phyloP scores from a whole-genome alignment of 1,140 invertebrate genomes.

The Cyphomyrmex costatus region DNA sequence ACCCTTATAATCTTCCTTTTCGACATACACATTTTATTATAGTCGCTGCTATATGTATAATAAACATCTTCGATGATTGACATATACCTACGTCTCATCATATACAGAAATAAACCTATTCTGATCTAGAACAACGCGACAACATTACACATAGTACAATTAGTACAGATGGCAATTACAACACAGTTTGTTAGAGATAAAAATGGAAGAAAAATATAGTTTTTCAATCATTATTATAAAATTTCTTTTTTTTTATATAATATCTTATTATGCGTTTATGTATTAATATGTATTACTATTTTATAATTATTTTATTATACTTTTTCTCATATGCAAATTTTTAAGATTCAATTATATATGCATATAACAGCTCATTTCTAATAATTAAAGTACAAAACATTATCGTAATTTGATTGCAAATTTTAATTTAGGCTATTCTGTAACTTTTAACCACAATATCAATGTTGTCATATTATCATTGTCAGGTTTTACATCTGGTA shows the following conservation, averaged over 20 bases:
- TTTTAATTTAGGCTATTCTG: no score
- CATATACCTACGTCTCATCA: neutral
- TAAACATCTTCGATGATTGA: slow-evolving; percentile 44
- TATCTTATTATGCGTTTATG: neutral
- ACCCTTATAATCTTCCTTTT: slow-evolving; percentile 29
- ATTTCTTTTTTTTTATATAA: neutral
- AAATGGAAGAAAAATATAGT: neutral
- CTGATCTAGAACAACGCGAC: neutral
- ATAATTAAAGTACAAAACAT: neutral
- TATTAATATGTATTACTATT: neutral
- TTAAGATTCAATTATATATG: neutral
- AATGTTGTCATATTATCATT: no score
- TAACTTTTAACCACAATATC: no score
- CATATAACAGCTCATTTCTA: neutral
- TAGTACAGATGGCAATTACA: no score
- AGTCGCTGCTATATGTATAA: slow-evolving; percentile 57
- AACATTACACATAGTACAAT: neutral
- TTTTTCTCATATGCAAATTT: neutral
- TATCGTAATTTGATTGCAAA: neutral
- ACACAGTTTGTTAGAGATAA: neutral
- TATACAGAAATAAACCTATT: neutral
- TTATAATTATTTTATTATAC: neutral
- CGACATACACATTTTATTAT: slow-evolving; percentile 36
- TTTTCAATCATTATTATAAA: neutral
- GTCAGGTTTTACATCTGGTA: no score